Evolutionary conservation across 2,888 invertebrate genomes (phyloP), one percentile per base, ranked within the genome.

Genomic region (Ephialtes manifestator): DNA sequence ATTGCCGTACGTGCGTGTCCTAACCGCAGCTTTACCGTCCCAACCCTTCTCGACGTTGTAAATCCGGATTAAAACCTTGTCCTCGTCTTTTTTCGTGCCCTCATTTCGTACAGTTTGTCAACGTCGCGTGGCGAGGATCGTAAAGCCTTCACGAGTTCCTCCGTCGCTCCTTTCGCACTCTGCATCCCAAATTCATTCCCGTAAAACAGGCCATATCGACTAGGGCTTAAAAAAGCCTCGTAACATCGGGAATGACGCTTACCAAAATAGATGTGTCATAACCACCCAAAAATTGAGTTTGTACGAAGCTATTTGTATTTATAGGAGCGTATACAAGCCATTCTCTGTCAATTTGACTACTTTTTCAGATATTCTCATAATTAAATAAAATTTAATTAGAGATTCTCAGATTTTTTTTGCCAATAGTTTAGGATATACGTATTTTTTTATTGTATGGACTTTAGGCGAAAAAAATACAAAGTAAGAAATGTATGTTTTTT

Each of bases 21-120:
- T 20, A 39, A 31, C 48, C 72, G 24, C 72, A 28, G 46, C 28
- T 74, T 58, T 58, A 55, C 71, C 15, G 71, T 43, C 39, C 72
- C 15, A 75, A 70, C 65, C 48, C 48, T 75, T 20, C 51, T 39
- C 65, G 51, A 53, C 63, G 70, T 63, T 71, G 71, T 71, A 79
- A 79, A 79, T 79, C 79, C 79, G 71, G 79, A 71, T 79, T 79
- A 79, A 79, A 79, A 79, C 51, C 70, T 71, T 65, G 71, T 65
- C 35, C 71, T 63, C 60, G 39, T 48, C 58, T 60, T 60, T 58
- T 60, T 60, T 71, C 31, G 18, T 39, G 18, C 63, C 63, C 63
- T 51, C 63, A 60, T 31, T 70, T 71, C 71, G 71, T 43, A 53
- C 79, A 28, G 46, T 79, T 63, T 60, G 71, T 79, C 79, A 79